Base-by-base conservation (phyloP, 2,797 vertebrate species). In the Pseudochaenichthys georgianus region DNA sequence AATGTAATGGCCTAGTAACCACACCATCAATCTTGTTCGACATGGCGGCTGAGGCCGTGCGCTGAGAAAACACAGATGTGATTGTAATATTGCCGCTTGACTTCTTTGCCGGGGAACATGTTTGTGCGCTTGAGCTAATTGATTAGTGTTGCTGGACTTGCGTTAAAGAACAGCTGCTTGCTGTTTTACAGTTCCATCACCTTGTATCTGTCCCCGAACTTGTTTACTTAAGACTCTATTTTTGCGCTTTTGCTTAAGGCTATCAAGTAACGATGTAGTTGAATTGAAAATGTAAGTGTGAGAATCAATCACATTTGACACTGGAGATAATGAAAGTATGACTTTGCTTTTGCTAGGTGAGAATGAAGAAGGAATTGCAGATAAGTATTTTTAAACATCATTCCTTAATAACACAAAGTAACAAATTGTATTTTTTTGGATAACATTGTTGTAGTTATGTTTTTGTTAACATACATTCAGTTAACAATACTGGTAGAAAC, bases 11-110 rank as follows among this genome's bases (percentile, higher is more conserved):
- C 82, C 78, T 77, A 81, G 73, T 57, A 28, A 87, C 83, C 76
- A 45, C 83, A 72, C 75, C 85, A 93, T 92, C 90, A 90, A 92
- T 93, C 93, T 90, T 91, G 55, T 81, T 7, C 78, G 90, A 87
- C 90, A 53, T 75, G 83, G 89, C 63, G 77, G 73, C 83, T 53
- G 70, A 86, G 78, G 62, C 76, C 60, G 75, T 23, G 51, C 8
- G 17, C 73, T 54, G 66, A 86, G 76, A 82, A 89, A 93, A 90
- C 88, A 87, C 83, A 89, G 64, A 81, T 88, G 88, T 86, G 82
- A 90, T 88, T 87, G 80, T 77, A 86, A 87, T 88, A 88, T 86
- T 77, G 88, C 71, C 47, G 77, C 65, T 90, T 91, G 87, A 89
- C 86, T 90, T 89, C 73, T 81, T 80, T 64, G 48, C 59, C 43